phyloP scores from a whole-genome alignment of 2,113 vertebrate species.

The Onychostruthus taczanowskii region DNA sequence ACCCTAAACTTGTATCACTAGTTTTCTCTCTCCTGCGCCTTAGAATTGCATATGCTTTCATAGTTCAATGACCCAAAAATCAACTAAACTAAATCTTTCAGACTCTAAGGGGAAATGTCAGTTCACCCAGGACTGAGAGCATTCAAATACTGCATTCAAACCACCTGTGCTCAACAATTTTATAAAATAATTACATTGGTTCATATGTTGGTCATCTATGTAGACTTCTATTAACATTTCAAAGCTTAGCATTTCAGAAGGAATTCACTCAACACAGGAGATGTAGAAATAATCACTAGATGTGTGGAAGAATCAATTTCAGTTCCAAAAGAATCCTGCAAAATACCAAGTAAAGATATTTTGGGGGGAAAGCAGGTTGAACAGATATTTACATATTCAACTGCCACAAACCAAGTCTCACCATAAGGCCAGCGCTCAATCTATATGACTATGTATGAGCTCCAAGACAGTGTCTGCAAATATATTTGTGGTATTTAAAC shows the following conservation, averaged over 20 bases:
- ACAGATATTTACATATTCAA: background rate
- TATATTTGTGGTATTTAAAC: background rate
- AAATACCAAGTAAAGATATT: background rate
- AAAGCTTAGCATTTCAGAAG: background rate
- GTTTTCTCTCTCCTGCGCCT: background rate
- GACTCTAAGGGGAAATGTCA: background rate
- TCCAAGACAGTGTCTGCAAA: background rate
- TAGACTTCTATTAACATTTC: background rate
- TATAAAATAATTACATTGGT: background rate
- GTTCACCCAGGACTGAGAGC: background rate
- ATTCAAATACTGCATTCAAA: background rate
- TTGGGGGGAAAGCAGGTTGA: fast-evolving
- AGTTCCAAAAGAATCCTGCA: background rate
- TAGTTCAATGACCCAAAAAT: background rate
- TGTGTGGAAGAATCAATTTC: background rate
- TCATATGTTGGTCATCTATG: background rate
- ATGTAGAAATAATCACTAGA: background rate
- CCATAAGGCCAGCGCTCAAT: background rate
- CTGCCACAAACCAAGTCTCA: background rate
- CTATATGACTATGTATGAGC: background rate
- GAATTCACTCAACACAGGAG: background rate
- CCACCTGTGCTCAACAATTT: background rate
- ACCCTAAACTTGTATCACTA: background rate
- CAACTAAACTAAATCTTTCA: background rate
- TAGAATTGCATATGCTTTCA: background rate